Percentiles rank a stretch among this genome's conserved stretches.
These are phyloP conservation scores for Brachionus rotundiformis DNA, from an alignment of 1,140 invertebrate genomes.

Conservation along the genomic window DNA sequence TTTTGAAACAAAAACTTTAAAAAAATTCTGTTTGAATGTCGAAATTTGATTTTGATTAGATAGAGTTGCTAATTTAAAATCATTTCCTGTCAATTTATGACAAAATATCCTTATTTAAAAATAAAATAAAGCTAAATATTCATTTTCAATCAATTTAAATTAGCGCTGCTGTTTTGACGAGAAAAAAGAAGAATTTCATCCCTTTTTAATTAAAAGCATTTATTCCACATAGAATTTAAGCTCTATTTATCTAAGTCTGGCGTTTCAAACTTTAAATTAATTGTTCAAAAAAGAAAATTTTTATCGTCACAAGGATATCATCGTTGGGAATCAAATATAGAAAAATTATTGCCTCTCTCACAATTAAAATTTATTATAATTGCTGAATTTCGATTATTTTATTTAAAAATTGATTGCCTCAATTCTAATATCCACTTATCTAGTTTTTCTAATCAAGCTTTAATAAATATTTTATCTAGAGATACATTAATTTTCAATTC, in stretches of 20 bases:
- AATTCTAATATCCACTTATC: conserved; percentile 11
- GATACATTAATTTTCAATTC: neutral
- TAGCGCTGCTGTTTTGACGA: neutral
- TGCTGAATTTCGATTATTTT: neutral
- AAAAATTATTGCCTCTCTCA: neutral
- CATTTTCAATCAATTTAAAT: conserved; percentile 5
- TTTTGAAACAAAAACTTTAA: neutral
- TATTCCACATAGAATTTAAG: neutral
- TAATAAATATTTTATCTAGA: neutral
- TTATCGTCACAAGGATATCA: neutral
- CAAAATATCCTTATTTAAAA: neutral
- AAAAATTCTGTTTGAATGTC: neutral
- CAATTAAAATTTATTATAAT: neutral
- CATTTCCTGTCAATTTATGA: neutral
- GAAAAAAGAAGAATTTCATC: neutral
- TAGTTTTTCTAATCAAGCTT: conserved; percentile 9
- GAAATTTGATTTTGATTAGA: conserved; percentile 17
- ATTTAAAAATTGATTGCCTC: neutral
- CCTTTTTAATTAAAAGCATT: neutral
- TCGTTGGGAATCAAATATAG: conserved; percentile 8
- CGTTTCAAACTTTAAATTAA: neutral
- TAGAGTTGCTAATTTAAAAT: conserved; percentile 4
- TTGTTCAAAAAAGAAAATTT: neutral
- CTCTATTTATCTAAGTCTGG: neutral
- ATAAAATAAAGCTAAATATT: neutral